These are phyloP conservation scores for Teleopsis dalmanni DNA, from an alignment of 1,140 invertebrate species.

Conservation along the genomic window DNA sequence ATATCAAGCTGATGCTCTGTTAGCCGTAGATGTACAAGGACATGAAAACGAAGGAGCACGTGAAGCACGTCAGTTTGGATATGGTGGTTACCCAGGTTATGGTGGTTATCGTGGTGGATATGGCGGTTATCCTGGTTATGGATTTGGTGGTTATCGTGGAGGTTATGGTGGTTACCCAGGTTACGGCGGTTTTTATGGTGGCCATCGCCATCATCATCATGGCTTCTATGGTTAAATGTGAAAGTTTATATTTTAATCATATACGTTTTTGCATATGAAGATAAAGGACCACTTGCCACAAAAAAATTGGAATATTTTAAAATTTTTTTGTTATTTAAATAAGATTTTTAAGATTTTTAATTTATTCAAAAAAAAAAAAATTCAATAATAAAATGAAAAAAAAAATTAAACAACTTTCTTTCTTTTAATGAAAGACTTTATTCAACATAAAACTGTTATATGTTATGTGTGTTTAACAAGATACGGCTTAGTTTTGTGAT, in stretches of 20 bases:
- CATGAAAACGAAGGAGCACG: slow-evolving; percentile 13
- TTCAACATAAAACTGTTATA: no score
- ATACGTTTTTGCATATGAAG: background rate
- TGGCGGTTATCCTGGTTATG: slow-evolving; percentile 3
- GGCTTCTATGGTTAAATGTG: slow-evolving; percentile 6
- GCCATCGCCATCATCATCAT: background rate
- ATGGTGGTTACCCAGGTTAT: background rate
- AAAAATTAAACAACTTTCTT: no score
- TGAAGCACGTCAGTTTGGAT: slow-evolving; percentile 7
- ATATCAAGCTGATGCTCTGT: background rate
- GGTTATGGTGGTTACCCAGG: slow-evolving; percentile 9
- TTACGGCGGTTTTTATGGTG: background rate
- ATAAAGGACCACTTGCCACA: background rate
- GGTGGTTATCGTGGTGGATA: slow-evolving; percentile 3
- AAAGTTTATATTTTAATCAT: background rate
- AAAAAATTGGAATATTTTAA: background rate
- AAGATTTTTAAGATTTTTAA: background rate
- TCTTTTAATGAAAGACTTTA: no score
- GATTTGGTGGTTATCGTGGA: background rate
- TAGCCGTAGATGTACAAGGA: slow-evolving; percentile 13
- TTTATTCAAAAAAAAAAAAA: no score
- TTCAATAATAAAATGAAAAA: no score
- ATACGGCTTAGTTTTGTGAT: no score
- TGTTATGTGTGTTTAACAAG: no score
- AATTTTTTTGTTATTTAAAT: background rate